A percentile compares a stretch with the other conserved stretches of the same genome.
Conservation (phyloP, 2,888 invertebrate species). For the Dione juno region DNA sequence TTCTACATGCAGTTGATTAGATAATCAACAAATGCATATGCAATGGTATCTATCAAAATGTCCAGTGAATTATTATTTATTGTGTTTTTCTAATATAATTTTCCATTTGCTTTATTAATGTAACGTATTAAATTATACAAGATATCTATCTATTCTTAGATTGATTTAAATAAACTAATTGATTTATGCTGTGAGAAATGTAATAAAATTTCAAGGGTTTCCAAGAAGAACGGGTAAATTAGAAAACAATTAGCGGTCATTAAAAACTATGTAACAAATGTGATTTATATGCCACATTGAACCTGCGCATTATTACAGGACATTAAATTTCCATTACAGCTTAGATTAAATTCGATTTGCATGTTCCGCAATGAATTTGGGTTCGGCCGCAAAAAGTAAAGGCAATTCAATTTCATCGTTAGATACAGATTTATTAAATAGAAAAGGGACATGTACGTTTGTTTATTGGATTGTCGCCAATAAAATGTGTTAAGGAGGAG, state of each 20-base stretch:
- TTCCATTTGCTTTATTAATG: neutral
- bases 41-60: neutral
- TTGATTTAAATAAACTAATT: neutral
- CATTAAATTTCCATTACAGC: slow-evolving; percentile 56
- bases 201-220: neutral
- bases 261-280: slow-evolving; percentile 40
- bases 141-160: neutral
- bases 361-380: slow-evolving; percentile 11
- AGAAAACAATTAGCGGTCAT: slow-evolving; percentile 42
- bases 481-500: neutral
- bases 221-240: slow-evolving; percentile 21
- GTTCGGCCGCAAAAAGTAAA: slow-evolving; percentile 7
- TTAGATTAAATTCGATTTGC: slow-evolving; percentile 55
- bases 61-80: neutral
- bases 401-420: slow-evolving; percentile 17
- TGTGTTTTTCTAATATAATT: neutral
- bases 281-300: slow-evolving; percentile 4
- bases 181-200: neutral
- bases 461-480: slow-evolving; percentile 8
- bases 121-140: neutral
- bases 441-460: slow-evolving; percentile 17
- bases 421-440: slow-evolving; percentile 18
- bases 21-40: neutral
- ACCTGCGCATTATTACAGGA: slow-evolving; percentile 45
- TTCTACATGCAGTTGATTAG: slow-evolving; percentile 11